A percentile compares a stretch with the other conserved stretches of the same genome.
Evolutionary conservation across 2,797 vertebrate genomes (phyloP).

Genomic region (Tachyglossus aculeatus): DNA sequence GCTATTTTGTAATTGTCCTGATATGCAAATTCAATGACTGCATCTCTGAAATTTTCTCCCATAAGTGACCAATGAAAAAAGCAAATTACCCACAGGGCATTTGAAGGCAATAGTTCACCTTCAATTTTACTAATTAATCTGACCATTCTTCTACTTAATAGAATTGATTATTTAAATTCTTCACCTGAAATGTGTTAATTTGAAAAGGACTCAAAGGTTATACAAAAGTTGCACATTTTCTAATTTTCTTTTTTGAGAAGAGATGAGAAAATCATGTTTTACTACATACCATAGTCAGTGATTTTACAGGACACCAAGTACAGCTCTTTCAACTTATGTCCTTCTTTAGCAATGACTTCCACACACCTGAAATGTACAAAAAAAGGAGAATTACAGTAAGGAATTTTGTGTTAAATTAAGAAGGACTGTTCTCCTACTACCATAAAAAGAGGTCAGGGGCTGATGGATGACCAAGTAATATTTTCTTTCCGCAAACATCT

Average conservation of each 20-base stretch:
- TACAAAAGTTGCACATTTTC: constrained; percentile 11
- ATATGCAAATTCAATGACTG: background rate
- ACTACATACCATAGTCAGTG: constrained; percentile 92
- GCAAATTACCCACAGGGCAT: no score
- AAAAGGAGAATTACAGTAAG: constrained; percentile 29
- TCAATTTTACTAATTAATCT: no score
- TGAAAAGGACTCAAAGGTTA: no score
- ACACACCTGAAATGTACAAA: constrained; percentile 86
- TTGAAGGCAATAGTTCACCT: no score
- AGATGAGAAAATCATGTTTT: background rate
- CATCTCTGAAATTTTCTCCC: no score
- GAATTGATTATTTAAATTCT: no score
- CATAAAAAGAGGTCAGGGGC: background rate
- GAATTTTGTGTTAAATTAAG: constrained; percentile 26
- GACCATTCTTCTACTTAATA: no score
- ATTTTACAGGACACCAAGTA: constrained; percentile 99
- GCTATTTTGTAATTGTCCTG: background rate
- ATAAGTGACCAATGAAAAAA: no score
- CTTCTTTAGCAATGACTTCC: constrained; percentile 98
- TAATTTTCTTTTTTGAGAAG: constrained; percentile 2
- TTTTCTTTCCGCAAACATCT: constrained; percentile 33
- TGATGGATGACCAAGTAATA: background rate
- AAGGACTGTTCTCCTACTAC: background rate
- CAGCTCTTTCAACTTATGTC: constrained; percentile 92
- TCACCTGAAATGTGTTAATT: no score